Conservation (phyloP, 1,140 invertebrate genomes). For the Drosophila pruinosa region DNA sequence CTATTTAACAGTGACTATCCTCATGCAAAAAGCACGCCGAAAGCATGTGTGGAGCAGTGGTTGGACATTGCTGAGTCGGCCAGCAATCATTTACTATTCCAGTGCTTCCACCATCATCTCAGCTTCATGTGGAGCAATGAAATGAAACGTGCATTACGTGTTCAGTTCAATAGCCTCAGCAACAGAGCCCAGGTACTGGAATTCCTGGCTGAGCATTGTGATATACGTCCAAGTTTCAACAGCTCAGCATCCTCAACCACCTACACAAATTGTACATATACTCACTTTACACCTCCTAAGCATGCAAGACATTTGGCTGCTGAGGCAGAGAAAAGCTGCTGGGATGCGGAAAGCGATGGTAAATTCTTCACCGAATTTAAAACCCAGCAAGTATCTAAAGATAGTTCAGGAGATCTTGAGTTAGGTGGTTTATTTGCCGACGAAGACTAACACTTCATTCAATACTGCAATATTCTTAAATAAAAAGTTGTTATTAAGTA, state of each 20-base stretch:
- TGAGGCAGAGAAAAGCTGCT: constrained; percentile 37
- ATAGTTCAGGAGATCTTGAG: constrained; percentile 45
- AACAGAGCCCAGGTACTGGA: constrained; percentile 88
- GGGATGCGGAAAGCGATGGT: constrained; percentile 60
- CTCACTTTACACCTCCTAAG: constrained; percentile 60
- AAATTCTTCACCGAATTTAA: constrained; percentile 74
- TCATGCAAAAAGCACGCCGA: constrained; percentile 87
- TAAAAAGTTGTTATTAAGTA: too few species aligned
- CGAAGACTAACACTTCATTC: constrained; percentile 28
- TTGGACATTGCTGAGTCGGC: constrained; percentile 87
- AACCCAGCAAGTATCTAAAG: constrained; percentile 33
- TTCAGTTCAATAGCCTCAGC: constrained; percentile 90
- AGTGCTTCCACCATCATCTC: constrained; percentile 95
- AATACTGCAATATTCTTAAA: too few species aligned
- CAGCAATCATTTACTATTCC: constrained; percentile 86
- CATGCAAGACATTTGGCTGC: constrained; percentile 52
- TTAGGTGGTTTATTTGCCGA: constrained; percentile 48
- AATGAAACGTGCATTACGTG: constrained; percentile 87
- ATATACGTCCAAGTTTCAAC: constrained; percentile 28
- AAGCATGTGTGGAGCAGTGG: constrained; percentile 93
- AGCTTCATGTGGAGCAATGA: constrained; percentile 96
- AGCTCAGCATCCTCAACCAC: background rate
- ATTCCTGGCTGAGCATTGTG: constrained; percentile 85
- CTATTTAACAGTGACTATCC: constrained; percentile 89
- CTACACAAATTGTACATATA: constrained; percentile 65